Percentiles rank a stretch among this genome's conserved stretches.
phyloP scores from a whole-genome alignment of 2,888 invertebrate species.

The Odontothrips loti region DNA sequence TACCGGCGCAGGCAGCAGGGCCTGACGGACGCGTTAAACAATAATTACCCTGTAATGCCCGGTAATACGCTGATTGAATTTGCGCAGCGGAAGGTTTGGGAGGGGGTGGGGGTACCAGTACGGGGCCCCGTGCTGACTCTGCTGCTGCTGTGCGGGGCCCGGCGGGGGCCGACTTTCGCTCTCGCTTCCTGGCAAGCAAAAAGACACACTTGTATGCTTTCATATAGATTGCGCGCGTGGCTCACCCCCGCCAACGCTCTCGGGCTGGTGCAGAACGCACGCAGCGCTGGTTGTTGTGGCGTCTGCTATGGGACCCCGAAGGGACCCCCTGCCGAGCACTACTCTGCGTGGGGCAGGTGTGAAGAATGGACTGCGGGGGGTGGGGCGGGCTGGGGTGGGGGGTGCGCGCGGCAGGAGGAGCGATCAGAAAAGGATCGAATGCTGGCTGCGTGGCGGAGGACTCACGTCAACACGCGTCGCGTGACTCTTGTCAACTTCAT shows the following conservation, averaged over 20 bases:
- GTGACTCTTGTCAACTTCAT: too few species aligned
- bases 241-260: too few species aligned
- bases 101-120: neutral
- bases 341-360: neutral
- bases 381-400: too few species aligned
- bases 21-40: neutral
- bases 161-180: neutral
- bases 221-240: slow-evolving; percentile 15
- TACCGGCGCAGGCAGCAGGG: neutral
- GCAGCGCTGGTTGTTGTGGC: neutral
- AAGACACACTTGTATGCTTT: slow-evolving; percentile 14
- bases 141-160: neutral
- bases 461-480: too few species aligned
- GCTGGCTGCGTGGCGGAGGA: too few species aligned
- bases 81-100: neutral
- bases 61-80: slow-evolving; percentile 20
- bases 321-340: neutral
- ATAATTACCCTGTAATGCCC: slow-evolving; percentile 12
- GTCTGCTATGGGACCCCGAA: too few species aligned
- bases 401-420: too few species aligned
- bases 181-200: neutral
- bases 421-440: too few species aligned
- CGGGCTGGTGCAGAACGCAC: neutral
- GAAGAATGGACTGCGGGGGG: too few species aligned
- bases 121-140: neutral